Evolutionary conservation across 2,888 invertebrate genomes (phyloP).

Genomic region (Fabriciana adippe): DNA sequence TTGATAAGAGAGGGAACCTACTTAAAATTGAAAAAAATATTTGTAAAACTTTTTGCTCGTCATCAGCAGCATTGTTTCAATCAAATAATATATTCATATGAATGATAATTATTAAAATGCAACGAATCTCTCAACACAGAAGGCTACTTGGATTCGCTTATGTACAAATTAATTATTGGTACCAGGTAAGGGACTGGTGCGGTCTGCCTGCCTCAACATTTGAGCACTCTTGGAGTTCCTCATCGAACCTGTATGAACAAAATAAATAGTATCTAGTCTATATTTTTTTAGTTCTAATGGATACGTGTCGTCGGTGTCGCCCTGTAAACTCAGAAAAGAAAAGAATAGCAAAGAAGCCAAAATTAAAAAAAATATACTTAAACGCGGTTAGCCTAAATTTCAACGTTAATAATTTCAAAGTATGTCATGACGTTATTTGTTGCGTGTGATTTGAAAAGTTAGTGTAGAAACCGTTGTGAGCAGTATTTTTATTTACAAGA

Average conservation of each 20-base stretch:
- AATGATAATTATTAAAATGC: conserved; percentile 58
- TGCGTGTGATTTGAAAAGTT: conserved; percentile 15
- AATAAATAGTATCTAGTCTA: conserved; percentile 69
- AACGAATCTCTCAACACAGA: conserved; percentile 59
- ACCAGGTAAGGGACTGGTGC: conserved; percentile 84
- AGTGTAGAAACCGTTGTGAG: conserved; percentile 33
- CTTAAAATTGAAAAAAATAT: conserved; percentile 22
- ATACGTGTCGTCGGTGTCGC: conserved; percentile 33
- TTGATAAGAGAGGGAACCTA: conserved; percentile 17
- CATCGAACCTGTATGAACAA: conserved; percentile 83
- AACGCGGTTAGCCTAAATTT: conserved; percentile 5
- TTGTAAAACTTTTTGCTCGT: conserved; percentile 54
- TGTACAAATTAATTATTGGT: conserved; percentile 68
- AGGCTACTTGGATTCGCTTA: conserved; percentile 71
- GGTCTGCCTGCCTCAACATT: conserved; percentile 85
- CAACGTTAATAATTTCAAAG: background rate
- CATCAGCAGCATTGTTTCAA: conserved; percentile 61
- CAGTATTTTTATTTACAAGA: conserved; percentile 28
- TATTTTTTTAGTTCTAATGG: conserved; percentile 37
- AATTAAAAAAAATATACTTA: conserved; percentile 2
- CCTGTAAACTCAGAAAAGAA: conserved; percentile 39
- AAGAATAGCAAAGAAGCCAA: conserved; percentile 33
- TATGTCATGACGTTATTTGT: conserved; percentile 25
- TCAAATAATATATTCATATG: conserved; percentile 54
- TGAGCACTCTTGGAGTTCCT: conserved; percentile 86